Conservation (phyloP, 2,888 invertebrate genomes). For the Dione juno region DNA sequence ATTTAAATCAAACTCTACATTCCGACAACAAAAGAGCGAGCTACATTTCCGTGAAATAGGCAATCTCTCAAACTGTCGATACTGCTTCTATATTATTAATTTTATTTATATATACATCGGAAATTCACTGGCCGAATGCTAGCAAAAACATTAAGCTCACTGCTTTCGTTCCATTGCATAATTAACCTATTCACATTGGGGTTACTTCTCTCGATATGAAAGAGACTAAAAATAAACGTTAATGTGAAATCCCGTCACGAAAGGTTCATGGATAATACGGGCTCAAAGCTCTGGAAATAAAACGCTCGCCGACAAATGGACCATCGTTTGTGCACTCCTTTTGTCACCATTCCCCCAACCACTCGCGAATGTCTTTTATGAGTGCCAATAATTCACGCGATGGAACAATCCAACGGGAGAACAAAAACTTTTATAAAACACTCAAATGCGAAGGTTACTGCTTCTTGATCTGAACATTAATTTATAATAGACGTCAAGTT, state of each 20-base stretch:
- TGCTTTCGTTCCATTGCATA: slow-evolving; percentile 36
- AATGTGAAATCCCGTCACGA: slow-evolving; percentile 38
- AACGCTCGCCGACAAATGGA: slow-evolving; percentile 56
- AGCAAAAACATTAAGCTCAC: slow-evolving; percentile 8
- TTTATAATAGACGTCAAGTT: slow-evolving; percentile 33
- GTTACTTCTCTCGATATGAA: slow-evolving; percentile 32
- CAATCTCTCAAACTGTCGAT: slow-evolving; percentile 22
- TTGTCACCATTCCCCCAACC: slow-evolving; percentile 47
- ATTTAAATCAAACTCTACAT: slow-evolving; percentile 1
- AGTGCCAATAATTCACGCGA: slow-evolving; percentile 46
- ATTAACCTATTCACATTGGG: slow-evolving; percentile 40
- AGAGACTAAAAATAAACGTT: slow-evolving; percentile 35
- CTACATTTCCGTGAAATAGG: slow-evolving; percentile 23
- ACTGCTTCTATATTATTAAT: slow-evolving; percentile 19
- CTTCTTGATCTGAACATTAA: slow-evolving; percentile 20
- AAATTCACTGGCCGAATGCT: slow-evolving; percentile 1
- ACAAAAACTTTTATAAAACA: slow-evolving; percentile 42
- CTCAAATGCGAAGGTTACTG: slow-evolving; percentile 40
- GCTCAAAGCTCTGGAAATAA: slow-evolving; percentile 43
- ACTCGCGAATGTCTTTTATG: slow-evolving; percentile 50
- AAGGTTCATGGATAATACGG: slow-evolving; percentile 32
- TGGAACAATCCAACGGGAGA: slow-evolving; percentile 35
- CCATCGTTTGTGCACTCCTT: slow-evolving; percentile 51
- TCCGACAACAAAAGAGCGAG: slow-evolving; percentile 8
- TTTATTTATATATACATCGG: background rate